These are phyloP conservation scores for Saccopteryx bilineata DNA, from an alignment of 2,113 vertebrate species.

Conservation along the genomic window DNA sequence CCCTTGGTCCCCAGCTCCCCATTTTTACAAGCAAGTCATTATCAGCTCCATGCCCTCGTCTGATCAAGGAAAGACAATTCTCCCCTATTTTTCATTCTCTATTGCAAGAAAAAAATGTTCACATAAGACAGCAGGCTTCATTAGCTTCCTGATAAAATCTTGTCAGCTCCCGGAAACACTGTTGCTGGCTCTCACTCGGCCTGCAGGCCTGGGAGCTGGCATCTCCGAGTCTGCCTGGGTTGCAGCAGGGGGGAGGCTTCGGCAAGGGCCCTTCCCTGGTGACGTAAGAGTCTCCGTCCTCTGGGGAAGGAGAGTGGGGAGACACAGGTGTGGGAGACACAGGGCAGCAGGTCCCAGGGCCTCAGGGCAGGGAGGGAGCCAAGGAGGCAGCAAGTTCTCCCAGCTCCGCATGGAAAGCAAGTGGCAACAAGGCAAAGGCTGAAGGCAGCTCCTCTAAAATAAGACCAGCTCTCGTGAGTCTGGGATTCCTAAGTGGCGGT, in stretches of 20 bases:
- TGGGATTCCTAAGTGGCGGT: neutral
- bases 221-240: neutral
- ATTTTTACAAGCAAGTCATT: neutral
- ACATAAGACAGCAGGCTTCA: conserved; percentile 11
- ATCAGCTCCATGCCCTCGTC: neutral
- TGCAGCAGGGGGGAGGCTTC: neutral
- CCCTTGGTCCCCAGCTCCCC: neutral
- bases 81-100: neutral
- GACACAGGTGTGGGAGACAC: neutral
- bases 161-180: neutral
- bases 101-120: neutral
- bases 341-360: neutral
- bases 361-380: too few species aligned
- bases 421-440: neutral
- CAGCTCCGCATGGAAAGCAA: neutral
- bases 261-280: neutral
- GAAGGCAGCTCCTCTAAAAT: neutral
- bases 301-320: neutral
- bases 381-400: neutral
- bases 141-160: conserved; percentile 28
- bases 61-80: neutral
- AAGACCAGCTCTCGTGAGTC: neutral
- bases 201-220: neutral
- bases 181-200: neutral
- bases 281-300: neutral